phyloP scores from a whole-genome alignment of 2,113 vertebrate species.

The Butastur rufipennis region DNA sequence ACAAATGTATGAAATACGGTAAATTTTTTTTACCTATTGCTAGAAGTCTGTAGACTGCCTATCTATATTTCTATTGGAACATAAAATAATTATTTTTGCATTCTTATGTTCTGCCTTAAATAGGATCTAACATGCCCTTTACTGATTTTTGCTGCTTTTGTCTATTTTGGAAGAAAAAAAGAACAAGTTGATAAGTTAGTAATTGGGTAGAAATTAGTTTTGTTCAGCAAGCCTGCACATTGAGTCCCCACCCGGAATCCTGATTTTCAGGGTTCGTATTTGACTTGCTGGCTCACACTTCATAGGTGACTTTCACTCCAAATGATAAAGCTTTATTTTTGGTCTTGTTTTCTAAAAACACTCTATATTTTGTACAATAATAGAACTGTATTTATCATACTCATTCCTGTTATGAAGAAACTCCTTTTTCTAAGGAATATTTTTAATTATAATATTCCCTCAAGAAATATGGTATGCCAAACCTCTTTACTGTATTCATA shows the following conservation, averaged over 20 bases:
- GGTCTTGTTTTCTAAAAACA: neutral
- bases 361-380: neutral
- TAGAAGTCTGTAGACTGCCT: constrained; percentile 17
- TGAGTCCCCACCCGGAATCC: neutral
- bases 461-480: neutral
- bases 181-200: neutral
- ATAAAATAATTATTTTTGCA: constrained; percentile 19
- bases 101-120: constrained; percentile 34
- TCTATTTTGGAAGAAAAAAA: neutral
- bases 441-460: neutral
- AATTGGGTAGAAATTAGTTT: neutral
- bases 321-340: neutral
- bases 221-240: neutral
- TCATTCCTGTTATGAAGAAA: neutral
- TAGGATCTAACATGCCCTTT: neutral
- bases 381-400: neutral
- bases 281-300: neutral
- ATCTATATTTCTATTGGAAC: constrained; percentile 17
- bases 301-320: neutral
- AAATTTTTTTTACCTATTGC: constrained; percentile 61
- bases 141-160: neutral
- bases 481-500: neutral
- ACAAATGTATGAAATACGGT: constrained; percentile 32
- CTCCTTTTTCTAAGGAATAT: neutral
- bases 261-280: neutral